Percentiles rank a stretch among this genome's conserved stretches.
These are phyloP conservation scores for Vulpes ferrilata DNA, from an alignment of 2,113 vertebrate genomes.

Conservation along the genomic window DNA sequence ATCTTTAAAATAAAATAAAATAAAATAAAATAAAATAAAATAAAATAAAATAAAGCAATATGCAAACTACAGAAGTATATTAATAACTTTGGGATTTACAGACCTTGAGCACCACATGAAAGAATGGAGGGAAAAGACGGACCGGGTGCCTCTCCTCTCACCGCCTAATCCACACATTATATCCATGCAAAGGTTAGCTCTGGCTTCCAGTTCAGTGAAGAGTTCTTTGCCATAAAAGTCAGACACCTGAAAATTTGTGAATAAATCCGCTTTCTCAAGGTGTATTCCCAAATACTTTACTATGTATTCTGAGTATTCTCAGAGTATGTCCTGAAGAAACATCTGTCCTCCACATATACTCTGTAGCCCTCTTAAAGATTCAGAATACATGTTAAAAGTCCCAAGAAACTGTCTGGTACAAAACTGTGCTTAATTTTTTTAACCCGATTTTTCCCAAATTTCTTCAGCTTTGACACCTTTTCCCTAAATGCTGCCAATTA, in stretches of 20 bases:
- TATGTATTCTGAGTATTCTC: neutral
- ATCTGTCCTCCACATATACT: neutral
- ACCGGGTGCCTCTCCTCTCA: neutral
- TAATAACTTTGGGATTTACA: neutral
- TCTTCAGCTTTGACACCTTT: conserved; percentile 26
- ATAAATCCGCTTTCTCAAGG: neutral
- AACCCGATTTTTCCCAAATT: conserved; percentile 9
- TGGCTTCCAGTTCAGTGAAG: neutral
- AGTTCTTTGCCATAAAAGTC: neutral
- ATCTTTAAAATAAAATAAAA: no score
- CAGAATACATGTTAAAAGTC: neutral
- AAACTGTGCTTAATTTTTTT: neutral
- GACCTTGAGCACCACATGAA: neutral
- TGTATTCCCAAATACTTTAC: neutral
- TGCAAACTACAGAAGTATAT: neutral
- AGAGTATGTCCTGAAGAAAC: neutral
- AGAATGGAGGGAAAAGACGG: neutral
- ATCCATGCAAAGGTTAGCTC: neutral
- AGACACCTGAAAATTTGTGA: neutral
- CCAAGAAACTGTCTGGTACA: conserved; percentile 3
- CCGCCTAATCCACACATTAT: neutral
- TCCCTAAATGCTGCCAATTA: conserved; percentile 10
- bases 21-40: no score
- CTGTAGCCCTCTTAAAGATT: neutral
- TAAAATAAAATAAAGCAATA: neutral